Percentiles rank a stretch among this genome's conserved stretches.
Evolutionary conservation across 2,797 vertebrate species (phyloP).

Genomic region (Scleropages formosus): DNA sequence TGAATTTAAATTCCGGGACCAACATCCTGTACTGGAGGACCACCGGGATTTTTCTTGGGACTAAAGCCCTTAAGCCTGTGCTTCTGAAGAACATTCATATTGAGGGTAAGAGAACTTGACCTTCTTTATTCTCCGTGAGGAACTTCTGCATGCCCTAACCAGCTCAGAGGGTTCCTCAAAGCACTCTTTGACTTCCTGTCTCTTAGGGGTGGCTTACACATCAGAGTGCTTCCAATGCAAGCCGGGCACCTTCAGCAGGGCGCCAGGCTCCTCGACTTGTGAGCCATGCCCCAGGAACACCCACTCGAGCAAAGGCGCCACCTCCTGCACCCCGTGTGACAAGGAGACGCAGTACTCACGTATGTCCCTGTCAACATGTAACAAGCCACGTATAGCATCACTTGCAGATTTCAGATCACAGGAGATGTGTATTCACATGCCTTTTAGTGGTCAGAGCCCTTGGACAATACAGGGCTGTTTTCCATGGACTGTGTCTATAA

Average conservation of each 20-base stretch:
- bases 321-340: conserved; percentile 81
- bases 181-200: background rate
- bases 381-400: background rate
- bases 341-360: conserved; percentile 82
- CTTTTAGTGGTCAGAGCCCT: background rate
- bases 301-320: conserved; percentile 85
- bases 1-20: conserved; percentile 88
- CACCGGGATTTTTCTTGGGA: conserved; percentile 83
- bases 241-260: conserved; percentile 84
- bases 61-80: conserved; percentile 87
- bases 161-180: background rate
- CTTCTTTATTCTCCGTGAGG: background rate
- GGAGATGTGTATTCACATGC: background rate
- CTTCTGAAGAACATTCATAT: conserved; percentile 92
- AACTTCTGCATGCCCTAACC: background rate
- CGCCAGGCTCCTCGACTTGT: conserved; percentile 81
- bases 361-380: conserved; percentile 47
- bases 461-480: too few species aligned
- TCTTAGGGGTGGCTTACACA: conserved; percentile 89
- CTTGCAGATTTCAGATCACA: too few species aligned
- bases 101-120: conserved; percentile 74
- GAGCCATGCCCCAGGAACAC: conserved; percentile 83
- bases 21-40: conserved; percentile 98
- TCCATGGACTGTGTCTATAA: too few species aligned
- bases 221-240: conserved; percentile 94